Conservation (phyloP, 1,140 invertebrate species). For the Bombus confusus region DNA sequence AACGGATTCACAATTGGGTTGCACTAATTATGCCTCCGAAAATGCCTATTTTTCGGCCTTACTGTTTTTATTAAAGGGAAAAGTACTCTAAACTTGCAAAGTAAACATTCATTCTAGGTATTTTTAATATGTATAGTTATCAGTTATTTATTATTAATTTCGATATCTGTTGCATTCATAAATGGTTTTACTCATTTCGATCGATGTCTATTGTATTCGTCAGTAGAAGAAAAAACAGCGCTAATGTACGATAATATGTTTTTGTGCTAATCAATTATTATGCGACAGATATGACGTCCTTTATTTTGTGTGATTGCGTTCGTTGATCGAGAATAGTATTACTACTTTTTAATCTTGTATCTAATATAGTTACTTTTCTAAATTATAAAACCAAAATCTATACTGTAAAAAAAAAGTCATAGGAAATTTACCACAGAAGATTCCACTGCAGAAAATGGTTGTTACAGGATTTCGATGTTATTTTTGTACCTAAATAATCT, state of each 20-base stretch:
- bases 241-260: slow-evolving; percentile 3
- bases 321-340: slow-evolving; percentile 21
- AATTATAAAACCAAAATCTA: slow-evolving; percentile 25
- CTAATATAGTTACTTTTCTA: slow-evolving; percentile 1
- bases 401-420: background rate
- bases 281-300: background rate
- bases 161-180: background rate
- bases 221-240: background rate
- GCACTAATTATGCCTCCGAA: slow-evolving; percentile 52
- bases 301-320: slow-evolving; percentile 8
- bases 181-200: background rate
- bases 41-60: slow-evolving; percentile 79
- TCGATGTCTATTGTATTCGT: background rate
- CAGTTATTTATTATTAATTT: slow-evolving; percentile 24
- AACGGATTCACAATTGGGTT: slow-evolving; percentile 27
- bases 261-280: slow-evolving; percentile 13
- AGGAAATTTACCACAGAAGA: slow-evolving; percentile 3
- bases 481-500: slow-evolving; percentile 64
- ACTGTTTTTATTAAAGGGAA: slow-evolving; percentile 73
- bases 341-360: slow-evolving; percentile 19
- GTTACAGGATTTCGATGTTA: slow-evolving; percentile 60
- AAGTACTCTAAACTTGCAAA: slow-evolving; percentile 13
- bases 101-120: background rate
- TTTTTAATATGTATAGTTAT: background rate
- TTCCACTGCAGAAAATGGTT: slow-evolving; percentile 27